A percentile compares a stretch with the other conserved stretches of the same genome.
Conservation (phyloP, 2,888 invertebrate species). For the Scaptomyza reducta region DNA sequence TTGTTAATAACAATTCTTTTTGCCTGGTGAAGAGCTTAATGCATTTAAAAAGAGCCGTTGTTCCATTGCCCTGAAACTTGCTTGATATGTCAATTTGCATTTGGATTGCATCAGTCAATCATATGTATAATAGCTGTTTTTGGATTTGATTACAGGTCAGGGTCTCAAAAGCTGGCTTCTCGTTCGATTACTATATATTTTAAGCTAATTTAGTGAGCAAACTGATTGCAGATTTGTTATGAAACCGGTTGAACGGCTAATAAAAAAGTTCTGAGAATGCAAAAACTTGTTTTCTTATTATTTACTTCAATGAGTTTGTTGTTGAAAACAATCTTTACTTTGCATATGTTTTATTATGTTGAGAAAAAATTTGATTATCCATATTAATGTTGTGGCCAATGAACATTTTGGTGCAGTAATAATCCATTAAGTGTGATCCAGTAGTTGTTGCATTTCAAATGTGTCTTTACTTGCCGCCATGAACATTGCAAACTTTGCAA, state of each 20-base stretch:
- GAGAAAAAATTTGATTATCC: not conserved
- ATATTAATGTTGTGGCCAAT: slow-evolving; percentile 7
- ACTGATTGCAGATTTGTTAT: not conserved
- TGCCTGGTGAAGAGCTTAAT: slow-evolving; percentile 25
- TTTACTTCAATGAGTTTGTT: not conserved
- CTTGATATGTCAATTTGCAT: slow-evolving; percentile 23
- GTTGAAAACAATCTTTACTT: not conserved
- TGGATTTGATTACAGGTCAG: slow-evolving; percentile 13
- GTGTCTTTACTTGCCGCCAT: slow-evolving; percentile 64
- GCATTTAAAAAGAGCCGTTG: slow-evolving; percentile 19
- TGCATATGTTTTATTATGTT: not conserved
- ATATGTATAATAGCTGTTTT: not conserved
- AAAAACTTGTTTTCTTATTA: not conserved
- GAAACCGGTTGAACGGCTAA: not conserved
- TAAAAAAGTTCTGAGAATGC: not conserved
- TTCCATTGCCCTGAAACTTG: slow-evolving; percentile 4
- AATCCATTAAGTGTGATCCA: slow-evolving; percentile 8
- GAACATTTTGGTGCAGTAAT: slow-evolving; percentile 26
- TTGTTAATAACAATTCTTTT: slow-evolving; percentile 34
- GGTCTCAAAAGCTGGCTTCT: not conserved
- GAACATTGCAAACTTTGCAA: slow-evolving; percentile 62
- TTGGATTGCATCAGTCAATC: not conserved
- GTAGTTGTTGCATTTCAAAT: too few relatives aligned
- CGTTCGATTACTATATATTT: not conserved
- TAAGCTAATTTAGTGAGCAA: not conserved